A percentile compares a stretch with the other conserved stretches of the same genome.
Evolutionary conservation across 2,797 vertebrate genomes (phyloP).

Genomic region (Sorex maritimensis): DNA sequence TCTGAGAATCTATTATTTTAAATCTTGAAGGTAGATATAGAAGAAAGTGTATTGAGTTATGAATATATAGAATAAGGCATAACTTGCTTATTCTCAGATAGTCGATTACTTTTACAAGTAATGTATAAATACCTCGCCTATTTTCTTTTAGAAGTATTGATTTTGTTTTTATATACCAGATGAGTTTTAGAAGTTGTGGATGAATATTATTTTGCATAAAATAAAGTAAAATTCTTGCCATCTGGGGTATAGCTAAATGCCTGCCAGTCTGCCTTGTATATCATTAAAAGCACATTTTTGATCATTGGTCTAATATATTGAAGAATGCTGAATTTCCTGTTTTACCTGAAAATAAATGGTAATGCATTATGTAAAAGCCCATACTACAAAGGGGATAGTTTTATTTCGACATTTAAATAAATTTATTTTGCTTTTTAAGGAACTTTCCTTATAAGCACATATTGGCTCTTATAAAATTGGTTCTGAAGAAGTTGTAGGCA

Average conservation of each 20-base stretch:
- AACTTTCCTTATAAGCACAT: constrained; percentile 34
- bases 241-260: constrained; percentile 14
- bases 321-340: constrained; percentile 69
- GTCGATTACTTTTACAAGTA: constrained; percentile 8
- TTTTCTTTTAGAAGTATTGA: background rate
- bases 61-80: constrained; percentile 38
- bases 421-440: constrained; percentile 69
- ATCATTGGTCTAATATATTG: constrained; percentile 14
- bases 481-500: constrained; percentile 68
- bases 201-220: constrained; percentile 9
- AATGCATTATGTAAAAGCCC: constrained; percentile 18
- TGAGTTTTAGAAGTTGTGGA: constrained; percentile 28
- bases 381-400: constrained; percentile 56
- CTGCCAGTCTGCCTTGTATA: constrained; percentile 35
- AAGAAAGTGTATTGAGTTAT: constrained; percentile 36
- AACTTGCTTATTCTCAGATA: background rate
- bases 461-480: constrained; percentile 55
- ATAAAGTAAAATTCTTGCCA: constrained; percentile 50
- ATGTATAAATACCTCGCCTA: background rate
- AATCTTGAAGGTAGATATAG: constrained; percentile 42
- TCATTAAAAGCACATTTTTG: constrained; percentile 51
- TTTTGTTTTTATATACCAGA: constrained; percentile 26
- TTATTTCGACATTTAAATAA: constrained; percentile 73
- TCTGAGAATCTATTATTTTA: constrained; percentile 65
- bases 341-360: constrained; percentile 7